These are phyloP conservation scores for Bovichtus variegatus DNA, from an alignment of 2,797 vertebrate genomes.

Conservation along the genomic window DNA sequence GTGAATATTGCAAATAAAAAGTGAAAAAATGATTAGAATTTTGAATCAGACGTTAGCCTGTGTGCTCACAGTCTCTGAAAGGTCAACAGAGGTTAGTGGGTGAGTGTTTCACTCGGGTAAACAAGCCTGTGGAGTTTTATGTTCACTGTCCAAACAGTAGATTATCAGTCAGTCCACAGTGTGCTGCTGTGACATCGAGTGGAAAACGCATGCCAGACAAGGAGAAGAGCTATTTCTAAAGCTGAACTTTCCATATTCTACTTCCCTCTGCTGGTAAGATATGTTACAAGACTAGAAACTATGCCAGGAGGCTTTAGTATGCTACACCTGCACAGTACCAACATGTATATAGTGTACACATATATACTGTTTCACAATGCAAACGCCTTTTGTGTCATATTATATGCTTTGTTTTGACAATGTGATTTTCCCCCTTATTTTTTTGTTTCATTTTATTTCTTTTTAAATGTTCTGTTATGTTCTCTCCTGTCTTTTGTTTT, in stretches of 20 bases:
- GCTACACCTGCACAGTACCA: neutral
- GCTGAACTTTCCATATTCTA: slow-evolving; percentile 55
- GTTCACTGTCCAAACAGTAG: slow-evolving; percentile 39
- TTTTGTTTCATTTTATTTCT: no score
- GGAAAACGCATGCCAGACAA: slow-evolving; percentile 64
- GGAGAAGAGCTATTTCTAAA: slow-evolving; percentile 63
- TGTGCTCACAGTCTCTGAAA: neutral
- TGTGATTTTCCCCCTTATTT: no score
- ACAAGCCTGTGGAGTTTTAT: slow-evolving; percentile 30
- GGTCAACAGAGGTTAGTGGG: slow-evolving; percentile 22
- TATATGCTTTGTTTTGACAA: no score
- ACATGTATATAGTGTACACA: neutral
- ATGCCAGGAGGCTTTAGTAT: neutral
- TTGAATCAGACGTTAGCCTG: slow-evolving; percentile 30
- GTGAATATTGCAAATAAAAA: neutral
- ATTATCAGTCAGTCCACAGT: slow-evolving; percentile 35
- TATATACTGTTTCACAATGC: neutral
- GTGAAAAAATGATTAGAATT: neutral
- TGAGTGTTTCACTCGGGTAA: slow-evolving; percentile 16
- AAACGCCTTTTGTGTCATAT: no score
- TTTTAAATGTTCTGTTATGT: no score
- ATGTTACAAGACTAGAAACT: slow-evolving; percentile 20
- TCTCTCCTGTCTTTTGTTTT: no score
- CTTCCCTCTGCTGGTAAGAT: slow-evolving; percentile 69
- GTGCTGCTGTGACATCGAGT: slow-evolving; percentile 42